Conservation (phyloP, 64 coral and sea anemone genomes). For the Dendrophyllia cribrosa region DNA sequence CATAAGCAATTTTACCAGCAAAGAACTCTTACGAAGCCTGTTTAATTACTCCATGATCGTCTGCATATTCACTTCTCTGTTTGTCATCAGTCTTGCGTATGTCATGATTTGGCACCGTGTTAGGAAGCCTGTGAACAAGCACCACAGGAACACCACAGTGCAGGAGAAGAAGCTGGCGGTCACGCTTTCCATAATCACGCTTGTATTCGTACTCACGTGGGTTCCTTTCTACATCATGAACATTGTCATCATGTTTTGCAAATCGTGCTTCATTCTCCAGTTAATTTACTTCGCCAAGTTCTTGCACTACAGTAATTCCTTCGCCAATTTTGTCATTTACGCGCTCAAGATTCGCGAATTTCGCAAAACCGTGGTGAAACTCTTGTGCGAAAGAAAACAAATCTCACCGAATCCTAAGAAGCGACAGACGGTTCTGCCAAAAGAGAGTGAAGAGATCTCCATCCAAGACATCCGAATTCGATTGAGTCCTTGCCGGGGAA, state of each 20-base stretch:
- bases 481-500: neutral
- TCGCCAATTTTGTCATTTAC: constrained; percentile 70
- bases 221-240: constrained; percentile 73
- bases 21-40: neutral
- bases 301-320: constrained; percentile 71
- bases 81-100: constrained; percentile 52
- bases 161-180: constrained; percentile 63
- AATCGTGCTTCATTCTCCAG: constrained; percentile 44
- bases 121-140: constrained; percentile 16
- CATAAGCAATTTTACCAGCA: constrained; percentile 46
- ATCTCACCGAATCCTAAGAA: neutral
- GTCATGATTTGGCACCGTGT: constrained; percentile 48
- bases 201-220: constrained; percentile 66
- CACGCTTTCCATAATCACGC: constrained; percentile 55
- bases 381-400: constrained; percentile 31
- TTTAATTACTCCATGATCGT: constrained; percentile 62
- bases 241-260: constrained; percentile 53
- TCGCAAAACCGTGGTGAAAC: constrained; percentile 16
- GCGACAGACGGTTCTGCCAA: neutral
- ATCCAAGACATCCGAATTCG: constrained; percentile 2
- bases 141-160: constrained; percentile 34
- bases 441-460: neutral
- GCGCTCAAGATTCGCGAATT: constrained; percentile 70
- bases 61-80: constrained; percentile 55
- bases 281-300: constrained; percentile 65